Conservation (phyloP, 2,113 vertebrate species). For the Austrofundulus limnaeus region DNA sequence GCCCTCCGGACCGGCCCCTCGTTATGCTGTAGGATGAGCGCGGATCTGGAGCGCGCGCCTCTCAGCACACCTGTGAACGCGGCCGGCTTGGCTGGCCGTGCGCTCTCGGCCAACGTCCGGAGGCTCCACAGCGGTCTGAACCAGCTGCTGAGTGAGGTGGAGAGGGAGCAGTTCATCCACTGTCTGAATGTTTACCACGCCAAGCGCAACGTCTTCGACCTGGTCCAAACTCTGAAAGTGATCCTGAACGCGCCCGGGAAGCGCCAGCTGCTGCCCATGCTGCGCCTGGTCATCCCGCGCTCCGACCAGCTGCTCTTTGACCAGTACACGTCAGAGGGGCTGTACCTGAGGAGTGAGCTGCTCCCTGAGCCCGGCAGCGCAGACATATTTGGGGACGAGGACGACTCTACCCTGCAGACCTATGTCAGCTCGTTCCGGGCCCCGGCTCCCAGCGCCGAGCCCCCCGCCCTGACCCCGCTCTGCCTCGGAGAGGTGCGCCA, state of each 20-base stretch:
- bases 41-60: slow-evolving; percentile 87
- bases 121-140: slow-evolving; percentile 94
- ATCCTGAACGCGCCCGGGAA: slow-evolving; percentile 91
- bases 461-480: slow-evolving; percentile 58
- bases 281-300: slow-evolving; percentile 92
- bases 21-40: slow-evolving; percentile 79
- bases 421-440: slow-evolving; percentile 51
- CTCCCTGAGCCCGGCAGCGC: slow-evolving; percentile 58
- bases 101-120: slow-evolving; percentile 91
- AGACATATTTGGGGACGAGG: no score
- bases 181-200: slow-evolving; percentile 95
- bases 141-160: slow-evolving; percentile 88
- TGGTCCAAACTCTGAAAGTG: slow-evolving; percentile 91
- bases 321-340: slow-evolving; percentile 94
- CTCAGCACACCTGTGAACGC: slow-evolving; percentile 88
- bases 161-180: slow-evolving; percentile 95
- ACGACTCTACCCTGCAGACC: slow-evolving; percentile 66
- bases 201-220: slow-evolving; percentile 94
- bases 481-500: slow-evolving; percentile 83
- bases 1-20: slow-evolving; percentile 52
- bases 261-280: slow-evolving; percentile 92
- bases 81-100: slow-evolving; percentile 85
- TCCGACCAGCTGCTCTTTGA: slow-evolving; percentile 97
- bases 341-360: slow-evolving; percentile 81
- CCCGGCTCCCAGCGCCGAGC: slow-evolving; percentile 47